Evolutionary conservation across 2,888 invertebrate genomes (phyloP).

Genomic region (Nephrotoma guestfalica): DNA sequence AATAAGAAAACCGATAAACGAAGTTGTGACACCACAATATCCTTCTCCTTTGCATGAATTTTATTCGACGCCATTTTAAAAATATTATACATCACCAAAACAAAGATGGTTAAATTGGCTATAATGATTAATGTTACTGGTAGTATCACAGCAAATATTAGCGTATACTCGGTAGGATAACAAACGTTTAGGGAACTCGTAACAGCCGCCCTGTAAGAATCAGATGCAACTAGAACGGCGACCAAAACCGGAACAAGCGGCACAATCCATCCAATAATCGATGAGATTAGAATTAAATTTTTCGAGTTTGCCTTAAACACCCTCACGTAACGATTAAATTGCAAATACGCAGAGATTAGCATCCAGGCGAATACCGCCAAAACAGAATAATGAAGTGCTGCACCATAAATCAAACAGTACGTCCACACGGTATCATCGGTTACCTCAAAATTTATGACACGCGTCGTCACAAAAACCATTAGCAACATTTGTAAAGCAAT

Average conservation of each 20-base stretch:
- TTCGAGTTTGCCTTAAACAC: slow-evolving; percentile 41
- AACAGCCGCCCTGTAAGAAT: slow-evolving; percentile 26
- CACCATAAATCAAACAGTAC: slow-evolving; percentile 42
- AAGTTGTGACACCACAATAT: slow-evolving; percentile 36
- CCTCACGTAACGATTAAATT: slow-evolving; percentile 51
- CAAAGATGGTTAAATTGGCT: slow-evolving; percentile 39
- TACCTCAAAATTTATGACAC: slow-evolving; percentile 20
- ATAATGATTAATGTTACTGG: slow-evolving; percentile 38
- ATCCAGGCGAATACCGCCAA: slow-evolving; percentile 57
- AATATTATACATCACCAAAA: slow-evolving; percentile 39
- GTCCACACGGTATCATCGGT: slow-evolving; percentile 21
- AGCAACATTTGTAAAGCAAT: slow-evolving; percentile 42
- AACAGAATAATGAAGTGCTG: slow-evolving; percentile 49
- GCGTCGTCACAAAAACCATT: slow-evolving; percentile 24
- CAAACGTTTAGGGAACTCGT: slow-evolving; percentile 22
- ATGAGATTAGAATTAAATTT: slow-evolving; percentile 46
- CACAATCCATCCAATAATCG: slow-evolving; percentile 46
- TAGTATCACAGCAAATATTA: slow-evolving; percentile 36
- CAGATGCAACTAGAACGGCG: slow-evolving; percentile 32
- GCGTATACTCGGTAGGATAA: slow-evolving; percentile 37
- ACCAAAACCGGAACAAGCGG: slow-evolving; percentile 39
- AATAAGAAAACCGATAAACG: slow-evolving; percentile 42
- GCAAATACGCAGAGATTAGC: slow-evolving; percentile 51
- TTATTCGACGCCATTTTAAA: slow-evolving; percentile 30
- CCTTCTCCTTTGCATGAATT: slow-evolving; percentile 27